Percentiles rank a stretch among this genome's conserved stretches.
Evolutionary conservation across 2,888 invertebrate genomes (phyloP).

Genomic region (Theodoxus fluviatilis): DNA sequence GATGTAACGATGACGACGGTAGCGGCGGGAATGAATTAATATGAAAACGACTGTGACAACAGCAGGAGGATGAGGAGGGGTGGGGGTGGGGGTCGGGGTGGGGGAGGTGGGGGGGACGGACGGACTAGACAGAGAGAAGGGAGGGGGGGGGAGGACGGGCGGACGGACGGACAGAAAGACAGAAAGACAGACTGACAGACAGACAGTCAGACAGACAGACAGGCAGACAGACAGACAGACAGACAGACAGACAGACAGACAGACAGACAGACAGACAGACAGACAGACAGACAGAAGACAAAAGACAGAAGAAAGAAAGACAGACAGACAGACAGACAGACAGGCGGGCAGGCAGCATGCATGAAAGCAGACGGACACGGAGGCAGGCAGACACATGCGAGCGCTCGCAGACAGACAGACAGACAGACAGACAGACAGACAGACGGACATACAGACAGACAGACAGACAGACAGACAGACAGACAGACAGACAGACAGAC

Average conservation of each 20-base stretch:
- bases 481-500: background rate
- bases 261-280: background rate
- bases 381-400: background rate
- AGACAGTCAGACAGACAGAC: conserved; percentile 8
- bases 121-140: background rate
- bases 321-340: background rate
- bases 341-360: background rate
- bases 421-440: background rate
- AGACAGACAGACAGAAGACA: background rate
- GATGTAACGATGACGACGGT: too few relatives aligned
- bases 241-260: conserved; percentile 19
- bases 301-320: background rate
- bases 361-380: background rate
- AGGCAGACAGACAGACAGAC: conserved; percentile 7
- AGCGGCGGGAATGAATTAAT: too few relatives aligned
- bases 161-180: background rate
- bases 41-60: too few relatives aligned
- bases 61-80: too few relatives aligned
- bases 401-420: background rate
- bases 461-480: background rate
- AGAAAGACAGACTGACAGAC: background rate
- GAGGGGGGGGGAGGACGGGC: background rate
- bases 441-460: background rate
- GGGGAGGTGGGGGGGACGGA: background rate
- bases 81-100: background rate